These are phyloP conservation scores for Petromus typicus DNA, from an alignment of 2,113 vertebrate genomes.

Conservation along the genomic window DNA sequence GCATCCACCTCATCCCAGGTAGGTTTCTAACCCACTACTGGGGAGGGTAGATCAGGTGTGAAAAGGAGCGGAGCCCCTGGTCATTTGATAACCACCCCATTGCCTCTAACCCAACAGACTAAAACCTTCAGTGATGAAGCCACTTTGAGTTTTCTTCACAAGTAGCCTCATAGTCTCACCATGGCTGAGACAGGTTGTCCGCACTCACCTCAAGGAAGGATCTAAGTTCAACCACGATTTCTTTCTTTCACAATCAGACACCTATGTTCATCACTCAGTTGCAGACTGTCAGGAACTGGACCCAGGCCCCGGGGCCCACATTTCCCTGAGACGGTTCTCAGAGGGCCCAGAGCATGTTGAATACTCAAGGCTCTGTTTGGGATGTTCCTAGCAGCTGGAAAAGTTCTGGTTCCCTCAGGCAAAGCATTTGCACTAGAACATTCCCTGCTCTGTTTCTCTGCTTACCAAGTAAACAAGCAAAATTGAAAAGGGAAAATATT, in stretches of 20 bases:
- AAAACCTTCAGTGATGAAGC: neutral
- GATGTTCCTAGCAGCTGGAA: conserved; percentile 75
- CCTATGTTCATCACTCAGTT: neutral
- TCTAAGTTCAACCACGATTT: neutral
- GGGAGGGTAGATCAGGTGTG: neutral
- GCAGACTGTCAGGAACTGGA: neutral
- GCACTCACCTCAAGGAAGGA: neutral
- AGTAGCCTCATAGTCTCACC: neutral
- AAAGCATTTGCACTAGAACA: conserved; percentile 78
- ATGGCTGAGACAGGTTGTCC: neutral
- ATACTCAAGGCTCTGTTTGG: conserved; percentile 73
- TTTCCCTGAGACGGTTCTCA: conserved; percentile 26
- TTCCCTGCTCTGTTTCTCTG: conserved; percentile 74
- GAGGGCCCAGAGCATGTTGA: conserved; percentile 20
- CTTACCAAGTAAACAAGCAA: conserved; percentile 79
- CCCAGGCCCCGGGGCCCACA: neutral
- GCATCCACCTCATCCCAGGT: neutral
- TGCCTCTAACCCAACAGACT: conserved; percentile 33
- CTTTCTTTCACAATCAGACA: neutral
- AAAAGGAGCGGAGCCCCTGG: neutral
- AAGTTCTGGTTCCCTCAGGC: conserved; percentile 72
- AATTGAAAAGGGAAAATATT: conserved; percentile 72
- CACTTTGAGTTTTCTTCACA: neutral
- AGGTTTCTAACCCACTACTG: too few relatives aligned
- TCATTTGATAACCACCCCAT: neutral